Base-by-base conservation (phyloP, 2,888 invertebrate species). In the Drosophila greeni region DNA sequence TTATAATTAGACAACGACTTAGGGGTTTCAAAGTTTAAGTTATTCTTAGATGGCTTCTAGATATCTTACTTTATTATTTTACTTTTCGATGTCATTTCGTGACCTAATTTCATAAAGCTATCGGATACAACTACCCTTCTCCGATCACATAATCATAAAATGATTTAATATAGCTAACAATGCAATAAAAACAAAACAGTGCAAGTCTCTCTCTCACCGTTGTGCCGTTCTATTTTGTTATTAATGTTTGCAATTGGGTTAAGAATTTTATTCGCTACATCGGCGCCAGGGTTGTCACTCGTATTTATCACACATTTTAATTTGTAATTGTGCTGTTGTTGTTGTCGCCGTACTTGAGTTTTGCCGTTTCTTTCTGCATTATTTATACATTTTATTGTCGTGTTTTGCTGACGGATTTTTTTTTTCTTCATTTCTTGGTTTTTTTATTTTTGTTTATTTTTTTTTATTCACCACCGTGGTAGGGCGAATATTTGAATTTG, bases 171-270 rank as follows among this genome's bases (percentile, higher is more conserved):
- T 29, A 39, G 33, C 26, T 55, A 3, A 39, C 16, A 64, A 62
- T 52, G 14, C 62, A 16, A 59, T n/a, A 23, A 16, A 11, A 45
- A 20, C 3, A 12, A 20, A 42, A 18, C 8, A 11, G 16, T 9
- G 23, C 5, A 29, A 26, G 26, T 26, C n/a, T 16, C 16, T 43
- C 16, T 6, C 18, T 14, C 24, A n/a, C n/a, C 7, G 33, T 11
- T 34, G 26, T 11, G 52, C 18, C 45, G 20, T 42, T 66, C 45
- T 47, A 34, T 47, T 62, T 66, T 56, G 40, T 59, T 64, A 58
- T 74, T 69, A 72, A 75, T 72, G 58, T 56, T 82, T 82, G 79
- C 76, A 78, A 62, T 75, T 67, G 76, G 73, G 79, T 72, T 78
- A 73, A 43, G 48, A 64, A 61, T 52, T 52, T 66, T 64, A 60